Evolutionary conservation across 2,113 vertebrate species (phyloP).

Genomic region (Leucoraja erinaceus): DNA sequence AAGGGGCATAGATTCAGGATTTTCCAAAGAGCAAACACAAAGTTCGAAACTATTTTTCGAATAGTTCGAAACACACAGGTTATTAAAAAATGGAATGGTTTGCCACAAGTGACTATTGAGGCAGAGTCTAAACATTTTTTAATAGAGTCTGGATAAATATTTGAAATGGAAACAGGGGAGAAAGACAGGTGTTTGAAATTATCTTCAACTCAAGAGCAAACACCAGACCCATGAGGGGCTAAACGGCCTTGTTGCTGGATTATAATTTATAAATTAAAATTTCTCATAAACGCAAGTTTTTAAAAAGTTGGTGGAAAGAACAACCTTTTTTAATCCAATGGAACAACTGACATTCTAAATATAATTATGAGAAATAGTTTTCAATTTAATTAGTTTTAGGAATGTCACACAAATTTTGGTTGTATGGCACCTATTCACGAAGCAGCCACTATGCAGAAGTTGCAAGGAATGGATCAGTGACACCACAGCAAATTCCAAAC

Average conservation of each 20-base stretch:
- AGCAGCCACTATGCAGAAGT: background rate
- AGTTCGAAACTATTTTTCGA: background rate
- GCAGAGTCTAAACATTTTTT: background rate
- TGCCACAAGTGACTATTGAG: constrained; percentile 3
- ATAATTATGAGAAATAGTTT: background rate
- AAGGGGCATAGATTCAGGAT: background rate
- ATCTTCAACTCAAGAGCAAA: background rate
- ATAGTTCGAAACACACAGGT: background rate
- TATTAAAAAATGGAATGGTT: constrained; percentile 5
- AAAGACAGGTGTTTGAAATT: background rate
- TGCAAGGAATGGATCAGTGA: background rate
- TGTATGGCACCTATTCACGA: background rate
- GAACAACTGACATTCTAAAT: background rate
- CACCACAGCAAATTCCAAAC: background rate
- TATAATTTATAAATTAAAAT: background rate
- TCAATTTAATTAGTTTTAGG: background rate
- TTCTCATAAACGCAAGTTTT: background rate
- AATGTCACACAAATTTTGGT: background rate
- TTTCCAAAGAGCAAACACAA: background rate
- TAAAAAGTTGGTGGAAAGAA: background rate
- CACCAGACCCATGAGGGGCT: background rate
- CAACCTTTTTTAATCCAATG: background rate
- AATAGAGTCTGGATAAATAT: background rate
- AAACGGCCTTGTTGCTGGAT: background rate
- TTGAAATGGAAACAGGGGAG: background rate